phyloP scores from a whole-genome alignment of 2,888 invertebrate genomes.

The Loripinus fragilis region DNA sequence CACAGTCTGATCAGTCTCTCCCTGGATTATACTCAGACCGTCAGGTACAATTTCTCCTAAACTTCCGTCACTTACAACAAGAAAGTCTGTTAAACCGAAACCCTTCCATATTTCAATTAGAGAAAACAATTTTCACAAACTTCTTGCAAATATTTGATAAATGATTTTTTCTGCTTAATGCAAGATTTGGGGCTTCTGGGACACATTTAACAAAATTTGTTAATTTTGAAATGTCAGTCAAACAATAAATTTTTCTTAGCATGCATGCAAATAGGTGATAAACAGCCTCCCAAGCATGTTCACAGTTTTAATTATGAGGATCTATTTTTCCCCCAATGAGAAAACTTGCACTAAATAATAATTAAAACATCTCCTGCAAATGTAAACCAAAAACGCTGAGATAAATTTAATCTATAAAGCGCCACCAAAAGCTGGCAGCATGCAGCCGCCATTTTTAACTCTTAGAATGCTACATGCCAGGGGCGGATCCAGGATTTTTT shows the following conservation, averaged over 20 bases:
- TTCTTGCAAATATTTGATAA: constrained; percentile 15
- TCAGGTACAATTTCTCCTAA: too few species aligned
- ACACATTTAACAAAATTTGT: constrained; percentile 18
- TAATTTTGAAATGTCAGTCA: constrained; percentile 24
- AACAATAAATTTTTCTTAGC: constrained; percentile 26
- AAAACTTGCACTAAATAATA: constrained; percentile 14
- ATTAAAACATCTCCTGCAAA: constrained; percentile 2
- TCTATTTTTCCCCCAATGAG: background rate
- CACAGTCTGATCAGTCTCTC: too few species aligned
- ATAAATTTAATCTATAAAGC: too few species aligned
- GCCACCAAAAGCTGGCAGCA: too few species aligned
- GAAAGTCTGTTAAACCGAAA: background rate
- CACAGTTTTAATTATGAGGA: constrained; percentile 3
- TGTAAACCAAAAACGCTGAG: background rate
- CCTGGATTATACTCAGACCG: too few species aligned
- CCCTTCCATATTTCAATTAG: constrained; percentile 14
- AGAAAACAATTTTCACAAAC: constrained; percentile 16
- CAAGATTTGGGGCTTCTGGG: constrained; percentile 9
- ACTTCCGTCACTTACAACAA: too few species aligned
- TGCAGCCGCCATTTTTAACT: too few species aligned
- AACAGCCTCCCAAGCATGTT: background rate
- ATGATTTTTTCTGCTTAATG: constrained; percentile 16
- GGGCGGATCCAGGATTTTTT: too few species aligned
- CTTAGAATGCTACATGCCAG: too few species aligned
- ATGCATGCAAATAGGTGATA: constrained; percentile 18